These are phyloP conservation scores for Drosophila triauraria DNA, from an alignment of 1,140 invertebrate species.

Conservation along the genomic window DNA sequence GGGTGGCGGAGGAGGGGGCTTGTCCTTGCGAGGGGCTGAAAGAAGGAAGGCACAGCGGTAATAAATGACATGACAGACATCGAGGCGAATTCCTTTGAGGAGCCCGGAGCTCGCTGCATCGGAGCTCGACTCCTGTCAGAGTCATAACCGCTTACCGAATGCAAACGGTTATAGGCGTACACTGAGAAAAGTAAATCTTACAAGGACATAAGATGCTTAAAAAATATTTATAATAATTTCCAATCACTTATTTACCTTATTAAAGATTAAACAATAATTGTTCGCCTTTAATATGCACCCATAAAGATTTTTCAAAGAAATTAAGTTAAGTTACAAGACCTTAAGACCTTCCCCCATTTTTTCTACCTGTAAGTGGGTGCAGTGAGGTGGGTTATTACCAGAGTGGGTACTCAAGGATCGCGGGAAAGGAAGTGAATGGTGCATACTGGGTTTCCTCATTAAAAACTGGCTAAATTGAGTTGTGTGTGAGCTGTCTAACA, in stretches of 20 bases:
- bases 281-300: no score
- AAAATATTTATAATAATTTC: neutral
- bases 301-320: neutral
- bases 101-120: constrained; percentile 41
- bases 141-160: constrained; percentile 72
- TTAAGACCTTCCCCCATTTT: neutral
- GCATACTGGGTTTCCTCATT: constrained; percentile 68
- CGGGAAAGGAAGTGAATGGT: constrained; percentile 18
- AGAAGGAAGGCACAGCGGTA: constrained; percentile 43
- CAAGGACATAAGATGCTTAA: neutral
- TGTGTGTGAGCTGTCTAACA: constrained; percentile 56
- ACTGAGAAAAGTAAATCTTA: neutral
- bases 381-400: constrained; percentile 7
- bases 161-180: constrained; percentile 53
- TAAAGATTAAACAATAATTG: neutral
- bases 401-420: constrained; percentile 19
- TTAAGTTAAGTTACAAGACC: neutral
- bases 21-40: neutral
- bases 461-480: constrained; percentile 81
- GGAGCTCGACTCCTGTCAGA: constrained; percentile 49
- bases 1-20: neutral
- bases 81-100: constrained; percentile 70
- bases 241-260: neutral
- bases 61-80: constrained; percentile 80
- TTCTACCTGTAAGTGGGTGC: constrained; percentile 1